Evolutionary conservation across 1,140 invertebrate species (phyloP).

Genomic region (Aphelenchoides avenae): DNA sequence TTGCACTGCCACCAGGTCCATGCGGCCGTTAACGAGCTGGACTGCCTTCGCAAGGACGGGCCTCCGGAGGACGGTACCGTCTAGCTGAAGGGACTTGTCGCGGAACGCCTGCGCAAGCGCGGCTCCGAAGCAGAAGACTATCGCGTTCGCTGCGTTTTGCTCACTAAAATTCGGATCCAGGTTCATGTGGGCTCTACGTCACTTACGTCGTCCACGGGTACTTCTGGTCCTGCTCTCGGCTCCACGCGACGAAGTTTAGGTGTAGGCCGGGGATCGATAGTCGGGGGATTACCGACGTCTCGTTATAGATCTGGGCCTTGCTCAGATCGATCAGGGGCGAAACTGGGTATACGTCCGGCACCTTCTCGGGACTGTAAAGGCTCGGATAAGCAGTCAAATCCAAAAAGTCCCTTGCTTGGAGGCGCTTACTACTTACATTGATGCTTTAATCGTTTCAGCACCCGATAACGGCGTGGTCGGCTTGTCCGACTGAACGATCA

Average conservation of each 20-base stretch:
- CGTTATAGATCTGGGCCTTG: constrained; percentile 51
- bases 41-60: constrained; percentile 43
- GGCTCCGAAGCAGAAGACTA: constrained; percentile 50
- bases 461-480: constrained; percentile 31
- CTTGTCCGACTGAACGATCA: constrained; percentile 38
- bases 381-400: background rate
- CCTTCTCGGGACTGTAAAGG: constrained; percentile 1
- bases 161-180: constrained; percentile 35
- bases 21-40: constrained; percentile 49
- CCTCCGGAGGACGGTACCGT: constrained; percentile 12
- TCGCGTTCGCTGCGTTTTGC: constrained; percentile 55
- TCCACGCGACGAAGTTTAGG: constrained; percentile 41
- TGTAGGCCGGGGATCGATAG: constrained; percentile 8
- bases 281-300: constrained; percentile 34
- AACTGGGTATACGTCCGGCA: constrained; percentile 52
- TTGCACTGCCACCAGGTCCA: constrained; percentile 54
- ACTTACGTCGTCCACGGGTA: constrained; percentile 56
- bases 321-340: constrained; percentile 51
- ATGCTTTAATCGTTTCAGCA: constrained; percentile 28
- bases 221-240: constrained; percentile 50
- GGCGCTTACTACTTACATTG: constrained; percentile 18
- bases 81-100: background rate
- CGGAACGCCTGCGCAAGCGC: constrained; percentile 48
- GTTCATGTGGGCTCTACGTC: constrained; percentile 6
- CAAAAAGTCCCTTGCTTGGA: constrained; percentile 5